Evolutionary conservation across 2,113 vertebrate species (phyloP).

Genomic region (Columbina picui): DNA sequence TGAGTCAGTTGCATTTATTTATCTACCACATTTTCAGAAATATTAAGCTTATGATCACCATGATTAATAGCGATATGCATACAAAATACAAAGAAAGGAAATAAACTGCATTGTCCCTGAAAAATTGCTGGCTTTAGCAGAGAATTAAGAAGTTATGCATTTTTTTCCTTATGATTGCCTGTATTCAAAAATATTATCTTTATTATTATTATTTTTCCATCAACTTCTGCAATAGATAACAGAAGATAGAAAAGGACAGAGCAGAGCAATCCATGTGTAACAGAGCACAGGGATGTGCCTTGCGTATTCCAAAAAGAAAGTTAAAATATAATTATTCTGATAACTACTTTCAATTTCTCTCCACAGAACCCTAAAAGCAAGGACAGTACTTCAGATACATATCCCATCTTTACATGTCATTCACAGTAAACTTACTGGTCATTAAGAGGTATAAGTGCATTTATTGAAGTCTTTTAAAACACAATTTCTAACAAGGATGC

Average conservation of each 20-base stretch:
- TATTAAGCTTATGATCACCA: neutral
- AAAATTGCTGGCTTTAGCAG: neutral
- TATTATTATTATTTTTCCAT: neutral
- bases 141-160: neutral
- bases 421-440: neutral
- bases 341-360: neutral
- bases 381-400: rapidly evolving
- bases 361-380: neutral
- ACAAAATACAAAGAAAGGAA: conserved; percentile 1
- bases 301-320: neutral
- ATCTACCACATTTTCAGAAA: conserved; percentile 2
- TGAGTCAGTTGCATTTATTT: neutral
- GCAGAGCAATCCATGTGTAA: neutral
- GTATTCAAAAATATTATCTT: neutral
- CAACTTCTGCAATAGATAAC: neutral
- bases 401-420: neutral
- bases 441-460: neutral
- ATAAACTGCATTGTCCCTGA: neutral
- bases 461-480: neutral
- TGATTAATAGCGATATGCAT: neutral
- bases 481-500: neutral
- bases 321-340: neutral
- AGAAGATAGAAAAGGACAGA: neutral
- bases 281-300: neutral
- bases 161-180: neutral